Conservation (phyloP, 2,797 vertebrate genomes). For the Periophthalmus magnuspinnatus region DNA sequence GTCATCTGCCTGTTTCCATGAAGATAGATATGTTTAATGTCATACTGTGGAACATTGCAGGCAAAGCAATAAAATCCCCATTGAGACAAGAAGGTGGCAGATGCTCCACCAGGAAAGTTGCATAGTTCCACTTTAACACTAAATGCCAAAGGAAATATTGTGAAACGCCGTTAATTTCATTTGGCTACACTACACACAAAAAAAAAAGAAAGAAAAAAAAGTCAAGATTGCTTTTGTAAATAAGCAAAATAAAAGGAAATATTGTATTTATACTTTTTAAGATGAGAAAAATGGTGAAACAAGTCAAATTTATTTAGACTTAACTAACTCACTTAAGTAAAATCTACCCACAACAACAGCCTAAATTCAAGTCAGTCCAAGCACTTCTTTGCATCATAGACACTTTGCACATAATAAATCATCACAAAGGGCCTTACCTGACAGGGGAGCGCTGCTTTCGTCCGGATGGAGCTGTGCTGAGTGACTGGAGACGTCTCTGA, state of each 20-base stretch:
- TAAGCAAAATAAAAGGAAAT: no score
- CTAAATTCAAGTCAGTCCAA: not conserved
- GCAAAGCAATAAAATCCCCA: not conserved
- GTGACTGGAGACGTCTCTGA: slow-evolving; percentile 51
- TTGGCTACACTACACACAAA: not conserved
- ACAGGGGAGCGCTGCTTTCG: slow-evolving; percentile 21
- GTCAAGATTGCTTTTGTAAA: not conserved
- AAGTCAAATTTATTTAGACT: not conserved
- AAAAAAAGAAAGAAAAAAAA: no score
- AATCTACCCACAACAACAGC: no score
- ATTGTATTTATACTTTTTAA: no score
- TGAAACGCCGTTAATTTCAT: not conserved
- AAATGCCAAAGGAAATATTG: not conserved
- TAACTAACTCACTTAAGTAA: no score
- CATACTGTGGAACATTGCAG: not conserved
- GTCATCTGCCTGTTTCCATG: no score
- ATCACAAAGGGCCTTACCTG: slow-evolving; percentile 6
- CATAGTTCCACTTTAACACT: not conserved
- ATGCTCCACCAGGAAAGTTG: not conserved
- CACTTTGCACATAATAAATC: not conserved
- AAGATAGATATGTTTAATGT: no score
- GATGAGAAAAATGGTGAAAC: not conserved
- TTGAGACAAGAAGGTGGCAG: not conserved
- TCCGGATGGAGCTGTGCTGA: slow-evolving; percentile 23
- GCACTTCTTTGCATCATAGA: not conserved